Conservation (phyloP, 2,888 invertebrate genomes). For the Ryuthela nishihirai region DNA sequence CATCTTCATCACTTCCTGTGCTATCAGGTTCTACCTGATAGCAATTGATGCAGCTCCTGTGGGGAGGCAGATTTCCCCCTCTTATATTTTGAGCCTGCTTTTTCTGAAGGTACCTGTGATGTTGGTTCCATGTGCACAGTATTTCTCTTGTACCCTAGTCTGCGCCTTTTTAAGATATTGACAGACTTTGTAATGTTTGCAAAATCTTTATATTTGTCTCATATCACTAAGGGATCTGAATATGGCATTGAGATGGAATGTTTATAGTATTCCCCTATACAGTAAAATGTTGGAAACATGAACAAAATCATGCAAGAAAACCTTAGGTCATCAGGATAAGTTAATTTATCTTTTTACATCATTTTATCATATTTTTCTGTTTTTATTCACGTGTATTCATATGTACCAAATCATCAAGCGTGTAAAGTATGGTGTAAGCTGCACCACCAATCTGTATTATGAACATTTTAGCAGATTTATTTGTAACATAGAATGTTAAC, state of each 20-base stretch:
- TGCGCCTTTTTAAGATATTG: slow-evolving; percentile 38
- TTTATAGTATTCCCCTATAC: slow-evolving; percentile 9
- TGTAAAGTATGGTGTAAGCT: slow-evolving; percentile 15
- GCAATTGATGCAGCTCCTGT: slow-evolving; percentile 28
- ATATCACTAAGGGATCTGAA: slow-evolving; percentile 34
- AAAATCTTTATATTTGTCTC: slow-evolving; percentile 36
- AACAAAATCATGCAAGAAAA: too few species aligned
- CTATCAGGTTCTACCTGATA: slow-evolving; percentile 7
- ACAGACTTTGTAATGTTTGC: slow-evolving; percentile 31
- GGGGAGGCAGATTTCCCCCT: neutral
- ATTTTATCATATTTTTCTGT: slow-evolving; percentile 17
- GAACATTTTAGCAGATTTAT: slow-evolving; percentile 15
- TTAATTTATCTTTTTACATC: slow-evolving; percentile 23
- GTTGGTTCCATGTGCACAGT: slow-evolving; percentile 33
- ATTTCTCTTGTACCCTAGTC: slow-evolving; percentile 38
- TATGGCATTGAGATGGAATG: slow-evolving; percentile 23
- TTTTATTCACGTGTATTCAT: too few species aligned
- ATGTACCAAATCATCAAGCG: slow-evolving; percentile 16
- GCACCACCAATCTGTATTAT: slow-evolving; percentile 7
- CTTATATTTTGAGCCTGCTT: slow-evolving; percentile 19
- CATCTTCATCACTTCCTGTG: neutral
- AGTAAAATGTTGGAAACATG: slow-evolving; percentile 37
- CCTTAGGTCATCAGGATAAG: slow-evolving; percentile 25
- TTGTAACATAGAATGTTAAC: slow-evolving; percentile 23
- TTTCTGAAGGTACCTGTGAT: slow-evolving; percentile 36